Conservation (phyloP, 1,140 invertebrate genomes). For the Drosophila subobscura region DNA sequence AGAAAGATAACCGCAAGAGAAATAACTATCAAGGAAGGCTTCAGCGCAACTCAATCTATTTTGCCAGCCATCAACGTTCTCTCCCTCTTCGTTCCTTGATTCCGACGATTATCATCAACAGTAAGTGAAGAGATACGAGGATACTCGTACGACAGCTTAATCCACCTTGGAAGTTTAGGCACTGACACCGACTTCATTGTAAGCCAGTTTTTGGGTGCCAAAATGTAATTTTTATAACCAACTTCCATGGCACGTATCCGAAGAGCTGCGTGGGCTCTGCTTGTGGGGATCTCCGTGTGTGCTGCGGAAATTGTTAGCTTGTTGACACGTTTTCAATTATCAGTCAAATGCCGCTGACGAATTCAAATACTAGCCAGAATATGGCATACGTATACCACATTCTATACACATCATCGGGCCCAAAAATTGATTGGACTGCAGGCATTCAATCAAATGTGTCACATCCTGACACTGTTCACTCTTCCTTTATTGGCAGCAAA, state of each 20-base stretch:
- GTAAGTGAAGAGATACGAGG: conserved; percentile 5
- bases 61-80: no score
- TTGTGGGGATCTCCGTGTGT: conserved; percentile 12
- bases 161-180: not conserved
- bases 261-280: conserved; percentile 33
- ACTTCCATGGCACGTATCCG: conserved; percentile 33
- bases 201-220: conserved; percentile 13
- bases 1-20: not conserved
- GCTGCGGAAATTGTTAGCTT: conserved; percentile 55
- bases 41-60: no score
- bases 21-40: no score
- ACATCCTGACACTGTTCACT: conserved; percentile 57
- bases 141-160: conserved; percentile 4
- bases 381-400: not conserved
- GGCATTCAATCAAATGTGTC: conserved; percentile 74
- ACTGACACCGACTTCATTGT: conserved; percentile 8
- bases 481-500: conserved; percentile 48
- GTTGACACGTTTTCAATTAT: conserved; percentile 81
- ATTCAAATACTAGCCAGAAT: conserved; percentile 36
- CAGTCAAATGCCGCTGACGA: conserved; percentile 53
- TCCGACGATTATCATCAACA: conserved; percentile 14
- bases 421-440: conserved; percentile 62
- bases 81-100: no score
- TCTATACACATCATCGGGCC: conserved; percentile 10
- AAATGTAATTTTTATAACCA: conserved; percentile 41